phyloP scores from a whole-genome alignment of 1,140 invertebrate species.

The Aphis craccivora region DNA sequence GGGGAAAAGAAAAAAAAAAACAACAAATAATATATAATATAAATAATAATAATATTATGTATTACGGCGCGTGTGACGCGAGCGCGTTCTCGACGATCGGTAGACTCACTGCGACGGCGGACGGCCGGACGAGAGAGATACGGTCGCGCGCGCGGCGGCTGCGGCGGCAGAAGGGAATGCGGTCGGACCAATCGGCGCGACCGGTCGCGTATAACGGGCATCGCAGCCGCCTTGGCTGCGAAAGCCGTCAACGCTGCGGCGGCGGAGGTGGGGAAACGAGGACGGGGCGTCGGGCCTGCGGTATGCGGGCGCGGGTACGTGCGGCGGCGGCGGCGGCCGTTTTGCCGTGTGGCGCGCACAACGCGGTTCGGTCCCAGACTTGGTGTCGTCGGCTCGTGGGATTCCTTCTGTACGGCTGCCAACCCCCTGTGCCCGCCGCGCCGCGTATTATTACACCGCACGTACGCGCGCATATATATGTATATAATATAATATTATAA shows the following conservation, averaged over 20 bases:
- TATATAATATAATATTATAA: too few species aligned
- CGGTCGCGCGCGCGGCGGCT: background rate
- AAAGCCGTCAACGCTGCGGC: background rate
- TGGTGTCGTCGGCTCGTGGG: slow-evolving; percentile 59
- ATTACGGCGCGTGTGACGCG: background rate
- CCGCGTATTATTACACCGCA: background rate
- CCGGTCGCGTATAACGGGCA: slow-evolving; percentile 47
- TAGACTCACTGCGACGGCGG: slow-evolving; percentile 25
- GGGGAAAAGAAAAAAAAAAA: background rate
- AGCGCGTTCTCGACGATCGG: background rate
- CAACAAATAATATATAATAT: too few species aligned
- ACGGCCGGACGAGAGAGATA: background rate
- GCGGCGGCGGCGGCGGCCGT: background rate
- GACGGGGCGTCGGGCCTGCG: background rate
- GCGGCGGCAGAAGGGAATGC: slow-evolving; percentile 30
- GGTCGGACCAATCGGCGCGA: slow-evolving; percentile 40
- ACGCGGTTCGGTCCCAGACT: slow-evolving; percentile 44
- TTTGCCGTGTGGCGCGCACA: background rate
- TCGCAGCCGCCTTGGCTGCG: slow-evolving; percentile 45
- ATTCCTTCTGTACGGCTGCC: slow-evolving; percentile 58
- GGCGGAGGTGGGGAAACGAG: slow-evolving; percentile 9
- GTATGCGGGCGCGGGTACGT: background rate
- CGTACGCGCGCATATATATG: background rate
- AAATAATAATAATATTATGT: background rate
- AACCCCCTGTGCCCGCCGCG: background rate